Evolutionary conservation across 2,888 invertebrate species (phyloP), one percentile per base, ranked within the genome.

Genomic region (Embidobia sp.): DNA sequence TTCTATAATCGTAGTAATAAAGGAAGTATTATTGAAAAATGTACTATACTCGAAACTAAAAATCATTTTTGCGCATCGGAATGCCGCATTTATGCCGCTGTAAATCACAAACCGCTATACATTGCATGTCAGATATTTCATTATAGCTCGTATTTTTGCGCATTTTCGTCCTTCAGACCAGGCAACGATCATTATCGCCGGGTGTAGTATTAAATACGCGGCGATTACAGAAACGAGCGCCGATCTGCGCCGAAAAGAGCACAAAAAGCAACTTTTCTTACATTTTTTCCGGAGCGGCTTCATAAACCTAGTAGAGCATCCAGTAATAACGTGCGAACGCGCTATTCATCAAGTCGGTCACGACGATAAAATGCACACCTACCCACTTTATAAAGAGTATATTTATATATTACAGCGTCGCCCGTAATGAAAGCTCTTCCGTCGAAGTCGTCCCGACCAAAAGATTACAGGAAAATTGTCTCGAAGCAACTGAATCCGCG

Each of bases 301-400:
- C 85, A 82, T 87, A 86, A 86, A 86, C 84, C 82, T 83, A 82
- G 81, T 82, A 78, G 73, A 72, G 78, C 79, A 81, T 82, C 81
- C 80, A 77, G 85, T 85, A 86, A 87, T 87, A 87, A 87, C 84
- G 86, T 86, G 87, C 84, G 85, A 86, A 87, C 82, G 85, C 83
- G 83, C 84, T 83, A 87, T 87, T 85, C 84, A 87, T 87, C 87
- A 87, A 82, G 59, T 74, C 49, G 79, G 80, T 83, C 85, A 85
- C 86, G 86, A 86, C 85, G 86, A 85, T 85, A 84, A 85, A 86
- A 80, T 84, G 82, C 78, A 80, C 81, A 79, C 81, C 80, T 82
- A 79, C 81, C 80, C 76, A 70, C 72, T 61, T 53, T 42, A 22
- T 22, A 22, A 22, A 22, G 22, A 4, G 22, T 22, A 22, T 22